Percentiles rank a stretch among this genome's conserved stretches.
Conservation (phyloP, 2,888 invertebrate genomes). For the Stratiomys singularior region DNA sequence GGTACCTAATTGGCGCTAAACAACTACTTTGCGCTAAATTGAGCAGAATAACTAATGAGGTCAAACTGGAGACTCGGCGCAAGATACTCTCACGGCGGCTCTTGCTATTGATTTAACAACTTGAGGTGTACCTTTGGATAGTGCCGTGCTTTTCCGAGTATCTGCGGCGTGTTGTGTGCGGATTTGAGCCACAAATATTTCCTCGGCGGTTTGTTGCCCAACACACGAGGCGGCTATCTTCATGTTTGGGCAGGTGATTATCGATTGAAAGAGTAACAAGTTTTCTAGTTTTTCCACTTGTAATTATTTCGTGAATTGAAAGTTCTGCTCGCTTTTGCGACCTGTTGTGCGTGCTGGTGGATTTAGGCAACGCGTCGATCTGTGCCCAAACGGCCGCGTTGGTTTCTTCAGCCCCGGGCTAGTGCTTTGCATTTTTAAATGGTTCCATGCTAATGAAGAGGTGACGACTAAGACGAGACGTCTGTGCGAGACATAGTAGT, state of each 20-base stretch:
- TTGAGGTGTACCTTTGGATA: not conserved
- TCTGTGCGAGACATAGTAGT: too few relatives aligned
- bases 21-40: slow-evolving; percentile 18
- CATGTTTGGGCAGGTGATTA: slow-evolving; percentile 34
- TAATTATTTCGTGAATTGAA: slow-evolving; percentile 25
- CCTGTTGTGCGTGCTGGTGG: not conserved
- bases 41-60: slow-evolving; percentile 35
- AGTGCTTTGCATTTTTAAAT: slow-evolving; percentile 6
- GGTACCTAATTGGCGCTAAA: slow-evolving; percentile 21
- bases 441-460: not conserved
- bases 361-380: not conserved
- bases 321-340: not conserved
- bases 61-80: slow-evolving; percentile 12
- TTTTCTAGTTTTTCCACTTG: slow-evolving; percentile 16
- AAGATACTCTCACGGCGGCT: not conserved
- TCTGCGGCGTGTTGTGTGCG: not conserved
- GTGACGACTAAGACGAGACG: slow-evolving; percentile 1
- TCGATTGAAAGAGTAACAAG: slow-evolving; percentile 27
- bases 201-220: slow-evolving; percentile 19
- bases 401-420: not conserved
- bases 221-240: slow-evolving; percentile 13
- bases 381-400: not conserved
- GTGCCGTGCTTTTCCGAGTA: not conserved
- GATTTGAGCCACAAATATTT: slow-evolving; percentile 6
- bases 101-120: slow-evolving; percentile 24